A percentile compares a stretch with the other conserved stretches of the same genome.
phyloP scores from a whole-genome alignment of 2,888 invertebrate genomes.

The Dioctria rufipes region DNA sequence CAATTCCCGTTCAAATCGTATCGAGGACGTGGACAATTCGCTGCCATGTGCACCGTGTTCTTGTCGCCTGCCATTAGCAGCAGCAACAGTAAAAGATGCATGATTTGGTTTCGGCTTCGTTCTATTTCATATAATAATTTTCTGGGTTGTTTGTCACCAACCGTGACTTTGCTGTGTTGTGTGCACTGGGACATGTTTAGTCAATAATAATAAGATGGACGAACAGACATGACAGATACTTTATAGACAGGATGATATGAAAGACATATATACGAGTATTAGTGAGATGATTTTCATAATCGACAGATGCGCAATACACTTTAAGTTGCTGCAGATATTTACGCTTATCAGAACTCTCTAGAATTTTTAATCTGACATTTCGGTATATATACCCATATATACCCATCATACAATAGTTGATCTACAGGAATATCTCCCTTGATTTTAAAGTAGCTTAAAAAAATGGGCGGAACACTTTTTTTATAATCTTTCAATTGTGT shows the following conservation, averaged over 20 bases:
- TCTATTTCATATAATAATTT: slow-evolving; percentile 46
- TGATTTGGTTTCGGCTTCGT: not conserved
- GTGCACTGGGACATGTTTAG: not conserved
- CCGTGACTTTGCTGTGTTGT: not conserved
- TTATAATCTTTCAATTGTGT: slow-evolving; percentile 15
- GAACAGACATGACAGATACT: not conserved
- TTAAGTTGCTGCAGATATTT: slow-evolving; percentile 17
- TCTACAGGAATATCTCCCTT: not conserved
- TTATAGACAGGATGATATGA: slow-evolving; percentile 15
- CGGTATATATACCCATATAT: no score
- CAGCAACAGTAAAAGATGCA: slow-evolving; percentile 33
- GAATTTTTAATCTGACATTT: slow-evolving; percentile 46
- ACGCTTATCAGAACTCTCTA: slow-evolving; percentile 47
- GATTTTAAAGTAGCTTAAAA: slow-evolving; percentile 12
- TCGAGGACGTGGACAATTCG: slow-evolving; percentile 24
- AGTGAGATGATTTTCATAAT: slow-evolving; percentile 24
- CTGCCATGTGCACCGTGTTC: slow-evolving; percentile 46
- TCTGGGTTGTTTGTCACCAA: slow-evolving; percentile 33
- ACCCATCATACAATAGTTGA: slow-evolving; percentile 29
- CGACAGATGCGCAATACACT: slow-evolving; percentile 41
- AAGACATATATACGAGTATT: not conserved
- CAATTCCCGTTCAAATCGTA: slow-evolving; percentile 18
- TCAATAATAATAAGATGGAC: slow-evolving; percentile 10
- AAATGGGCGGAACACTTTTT: slow-evolving; percentile 37
- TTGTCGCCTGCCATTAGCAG: slow-evolving; percentile 47